Conservation (phyloP, 2,797 vertebrate genomes). For the Liparis tanakae region DNA sequence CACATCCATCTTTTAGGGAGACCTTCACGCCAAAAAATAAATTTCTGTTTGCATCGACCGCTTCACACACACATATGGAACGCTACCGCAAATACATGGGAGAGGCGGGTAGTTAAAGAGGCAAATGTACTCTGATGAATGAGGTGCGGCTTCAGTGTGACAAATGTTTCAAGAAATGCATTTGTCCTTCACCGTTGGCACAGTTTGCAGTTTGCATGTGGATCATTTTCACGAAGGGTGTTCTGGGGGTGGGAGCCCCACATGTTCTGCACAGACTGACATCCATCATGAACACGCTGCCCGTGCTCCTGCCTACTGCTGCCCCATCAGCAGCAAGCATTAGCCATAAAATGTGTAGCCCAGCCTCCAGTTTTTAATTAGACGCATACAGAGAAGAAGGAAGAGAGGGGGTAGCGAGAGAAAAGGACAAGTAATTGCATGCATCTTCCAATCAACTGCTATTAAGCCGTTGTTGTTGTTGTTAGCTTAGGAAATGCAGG, state of each 20-base stretch:
- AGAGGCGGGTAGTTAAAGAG: slow-evolving; percentile 36
- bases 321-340: slow-evolving; percentile 57
- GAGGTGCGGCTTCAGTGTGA: slow-evolving; percentile 55
- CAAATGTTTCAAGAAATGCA: slow-evolving; percentile 57
- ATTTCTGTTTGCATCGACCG: slow-evolving; percentile 44
- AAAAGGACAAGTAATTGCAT: slow-evolving; percentile 48
- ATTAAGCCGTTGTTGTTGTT: slow-evolving; percentile 56
- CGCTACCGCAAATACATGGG: slow-evolving; percentile 26
- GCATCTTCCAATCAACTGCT: slow-evolving; percentile 51
- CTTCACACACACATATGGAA: slow-evolving; percentile 51
- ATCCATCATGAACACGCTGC: slow-evolving; percentile 65
- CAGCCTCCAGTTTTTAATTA: slow-evolving; percentile 72
- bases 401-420: slow-evolving; percentile 19
- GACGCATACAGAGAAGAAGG: slow-evolving; percentile 57
- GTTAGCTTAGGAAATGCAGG: slow-evolving; percentile 42
- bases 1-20: slow-evolving; percentile 54
- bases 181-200: slow-evolving; percentile 63
- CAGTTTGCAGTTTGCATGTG: slow-evolving; percentile 42
- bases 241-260: slow-evolving; percentile 60
- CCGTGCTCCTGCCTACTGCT: slow-evolving; percentile 49
- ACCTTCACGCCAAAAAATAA: slow-evolving; percentile 41
- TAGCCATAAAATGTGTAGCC: slow-evolving; percentile 66
- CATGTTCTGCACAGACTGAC: slow-evolving; percentile 65
- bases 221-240: slow-evolving; percentile 59
- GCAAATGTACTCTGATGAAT: slow-evolving; percentile 66